Conservation (phyloP, 2,797 vertebrate species). For the Podargus strigoides region DNA sequence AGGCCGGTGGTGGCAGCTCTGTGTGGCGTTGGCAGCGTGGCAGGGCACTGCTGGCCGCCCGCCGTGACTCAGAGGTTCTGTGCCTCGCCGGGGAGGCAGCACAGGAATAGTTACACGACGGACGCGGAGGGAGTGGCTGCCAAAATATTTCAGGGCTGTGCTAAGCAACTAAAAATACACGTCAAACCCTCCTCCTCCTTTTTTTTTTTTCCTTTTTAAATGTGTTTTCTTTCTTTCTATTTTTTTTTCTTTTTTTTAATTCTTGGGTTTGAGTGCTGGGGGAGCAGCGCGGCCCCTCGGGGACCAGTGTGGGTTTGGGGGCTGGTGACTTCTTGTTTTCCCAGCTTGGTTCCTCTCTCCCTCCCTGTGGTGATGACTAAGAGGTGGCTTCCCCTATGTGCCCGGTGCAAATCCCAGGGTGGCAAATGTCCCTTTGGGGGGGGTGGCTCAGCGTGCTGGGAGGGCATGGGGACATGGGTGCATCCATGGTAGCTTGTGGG, state of each 20-base stretch:
- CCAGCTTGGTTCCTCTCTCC: not conserved
- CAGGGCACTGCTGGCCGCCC: not conserved
- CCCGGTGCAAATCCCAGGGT: not conserved
- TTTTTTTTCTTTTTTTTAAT: not conserved
- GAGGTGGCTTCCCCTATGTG: not conserved
- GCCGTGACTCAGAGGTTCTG: slow-evolving; percentile 65
- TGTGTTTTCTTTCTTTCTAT: not conserved
- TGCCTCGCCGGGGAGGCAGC: slow-evolving; percentile 39
- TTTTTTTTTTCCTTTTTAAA: slow-evolving; percentile 15
- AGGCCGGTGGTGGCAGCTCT: not conserved
- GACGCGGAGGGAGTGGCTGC: slow-evolving; percentile 64
- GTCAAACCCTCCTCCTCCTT: slow-evolving; percentile 10
- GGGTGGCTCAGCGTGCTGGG: rapidly evolving
- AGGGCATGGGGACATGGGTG: not conserved
- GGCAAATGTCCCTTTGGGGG: not conserved
- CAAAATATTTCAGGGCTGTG: slow-evolving; percentile 71
- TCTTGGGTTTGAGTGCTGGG: not conserved
- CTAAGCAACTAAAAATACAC: slow-evolving; percentile 76
- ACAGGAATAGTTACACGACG: slow-evolving; percentile 61
- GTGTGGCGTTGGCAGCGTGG: not conserved
- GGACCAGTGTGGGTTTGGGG: not conserved
- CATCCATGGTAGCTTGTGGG: rapidly evolving
- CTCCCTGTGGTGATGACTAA: not conserved
- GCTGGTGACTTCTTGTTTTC: not conserved
- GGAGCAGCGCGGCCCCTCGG: rapidly evolving